phyloP scores from a whole-genome alignment of 2,888 invertebrate genomes.

The Cryptosula pallasiana region DNA sequence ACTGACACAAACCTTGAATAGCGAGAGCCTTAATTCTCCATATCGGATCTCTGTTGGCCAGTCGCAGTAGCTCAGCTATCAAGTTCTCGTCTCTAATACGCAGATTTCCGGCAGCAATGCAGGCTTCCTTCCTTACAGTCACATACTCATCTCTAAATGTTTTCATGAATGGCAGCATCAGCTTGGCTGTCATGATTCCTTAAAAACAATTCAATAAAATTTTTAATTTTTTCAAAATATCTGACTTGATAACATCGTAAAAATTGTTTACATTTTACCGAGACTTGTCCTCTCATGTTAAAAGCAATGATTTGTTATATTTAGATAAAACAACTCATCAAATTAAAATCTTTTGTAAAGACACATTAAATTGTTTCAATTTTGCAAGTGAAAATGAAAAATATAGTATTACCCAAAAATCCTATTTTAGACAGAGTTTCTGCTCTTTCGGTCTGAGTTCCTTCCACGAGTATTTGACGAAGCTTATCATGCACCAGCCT shows the following conservation, averaged over 20 bases:
- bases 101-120: constrained; percentile 47
- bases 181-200: constrained; percentile 54
- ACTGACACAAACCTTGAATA: constrained; percentile 51
- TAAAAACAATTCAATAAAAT: no score
- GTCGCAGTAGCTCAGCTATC: constrained; percentile 40
- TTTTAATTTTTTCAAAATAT: no score
- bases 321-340: no score
- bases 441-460: constrained; percentile 38
- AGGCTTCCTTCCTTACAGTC: constrained; percentile 48
- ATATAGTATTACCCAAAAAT: constrained; percentile 46
- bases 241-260: no score
- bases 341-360: no score
- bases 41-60: constrained; percentile 49
- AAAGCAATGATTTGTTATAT: no score
- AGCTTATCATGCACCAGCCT: constrained; percentile 51
- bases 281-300: no score
- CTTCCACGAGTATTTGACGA: constrained; percentile 35
- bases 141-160: constrained; percentile 50
- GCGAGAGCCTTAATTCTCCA: constrained; percentile 53
- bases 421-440: constrained; percentile 51
- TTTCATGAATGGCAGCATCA: constrained; percentile 47
- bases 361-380: no score
- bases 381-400: no score
- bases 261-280: no score
- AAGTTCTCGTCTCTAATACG: constrained; percentile 43